Conservation (phyloP, 2,113 vertebrate species). For the Cebus imitator region DNA sequence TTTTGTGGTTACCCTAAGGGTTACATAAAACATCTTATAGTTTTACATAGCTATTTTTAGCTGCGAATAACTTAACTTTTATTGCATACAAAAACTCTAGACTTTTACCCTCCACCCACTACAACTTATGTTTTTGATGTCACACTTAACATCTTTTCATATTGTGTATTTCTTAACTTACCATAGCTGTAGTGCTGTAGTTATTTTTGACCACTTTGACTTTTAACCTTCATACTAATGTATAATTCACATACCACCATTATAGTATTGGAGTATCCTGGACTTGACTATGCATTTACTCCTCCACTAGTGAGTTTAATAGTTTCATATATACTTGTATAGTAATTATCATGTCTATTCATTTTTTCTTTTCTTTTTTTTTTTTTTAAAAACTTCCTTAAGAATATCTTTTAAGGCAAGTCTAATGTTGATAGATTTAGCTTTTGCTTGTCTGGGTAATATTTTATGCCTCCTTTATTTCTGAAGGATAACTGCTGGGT, state of each 20-base stretch:
- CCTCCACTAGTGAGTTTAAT: neutral
- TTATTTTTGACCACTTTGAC: neutral
- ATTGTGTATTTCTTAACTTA: neutral
- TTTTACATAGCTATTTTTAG: neutral
- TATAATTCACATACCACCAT: neutral
- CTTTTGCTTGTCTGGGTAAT: neutral
- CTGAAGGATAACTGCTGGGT: neutral
- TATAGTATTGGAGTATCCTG: neutral
- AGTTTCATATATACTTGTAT: neutral
- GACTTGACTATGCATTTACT: neutral
- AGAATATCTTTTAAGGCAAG: neutral
- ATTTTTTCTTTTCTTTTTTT: neutral
- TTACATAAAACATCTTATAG: neutral
- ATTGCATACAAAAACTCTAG: neutral
- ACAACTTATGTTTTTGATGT: neutral
- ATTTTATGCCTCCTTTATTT: neutral
- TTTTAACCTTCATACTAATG: neutral
- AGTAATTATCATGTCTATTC: neutral
- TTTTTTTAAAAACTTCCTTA: neutral
- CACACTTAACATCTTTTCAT: neutral
- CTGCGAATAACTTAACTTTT: neutral
- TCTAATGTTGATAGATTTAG: neutral
- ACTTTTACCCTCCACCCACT: neutral
- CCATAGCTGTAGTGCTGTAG: neutral
- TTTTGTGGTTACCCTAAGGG: neutral